Conservation (phyloP, 2,797 vertebrate species). For the Gallinago solitaria region DNA sequence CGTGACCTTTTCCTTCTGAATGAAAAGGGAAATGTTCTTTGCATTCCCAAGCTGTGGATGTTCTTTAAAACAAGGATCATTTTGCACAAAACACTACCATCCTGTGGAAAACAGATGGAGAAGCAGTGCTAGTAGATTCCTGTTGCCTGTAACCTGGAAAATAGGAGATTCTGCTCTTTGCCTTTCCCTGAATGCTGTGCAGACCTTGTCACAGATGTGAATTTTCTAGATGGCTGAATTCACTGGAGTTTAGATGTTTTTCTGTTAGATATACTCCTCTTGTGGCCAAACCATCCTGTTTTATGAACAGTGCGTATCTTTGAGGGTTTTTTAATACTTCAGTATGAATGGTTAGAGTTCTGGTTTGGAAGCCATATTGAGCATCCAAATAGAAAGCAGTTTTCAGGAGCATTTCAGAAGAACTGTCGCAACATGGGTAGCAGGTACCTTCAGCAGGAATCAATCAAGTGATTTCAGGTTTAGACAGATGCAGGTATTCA, state of each 20-base stretch:
- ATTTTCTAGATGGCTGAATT: constrained; percentile 1
- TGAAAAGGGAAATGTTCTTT: neutral
- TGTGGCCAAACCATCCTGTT: neutral
- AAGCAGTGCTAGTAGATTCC: neutral
- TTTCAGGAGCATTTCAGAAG: neutral
- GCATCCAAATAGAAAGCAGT: neutral
- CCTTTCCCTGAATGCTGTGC: neutral
- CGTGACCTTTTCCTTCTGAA: neutral
- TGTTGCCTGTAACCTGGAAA: neutral
- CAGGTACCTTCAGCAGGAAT: neutral
- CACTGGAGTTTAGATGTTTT: neutral
- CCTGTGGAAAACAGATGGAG: constrained; percentile 24
- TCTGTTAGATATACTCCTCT: neutral
- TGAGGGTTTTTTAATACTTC: neutral
- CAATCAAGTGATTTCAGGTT: neutral
- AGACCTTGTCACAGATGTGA: neutral
- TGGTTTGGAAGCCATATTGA: neutral
- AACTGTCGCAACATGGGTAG: neutral
- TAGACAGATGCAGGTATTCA: neutral
- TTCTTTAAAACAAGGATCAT: neutral
- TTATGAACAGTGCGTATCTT: neutral
- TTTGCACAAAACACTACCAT: constrained; percentile 36
- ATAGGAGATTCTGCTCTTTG: neutral
- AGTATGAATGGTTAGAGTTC: neutral
- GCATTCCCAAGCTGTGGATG: neutral